Evolutionary conservation across 2,113 vertebrate genomes (phyloP).

Genomic region (Peromyscus maniculatus): DNA sequence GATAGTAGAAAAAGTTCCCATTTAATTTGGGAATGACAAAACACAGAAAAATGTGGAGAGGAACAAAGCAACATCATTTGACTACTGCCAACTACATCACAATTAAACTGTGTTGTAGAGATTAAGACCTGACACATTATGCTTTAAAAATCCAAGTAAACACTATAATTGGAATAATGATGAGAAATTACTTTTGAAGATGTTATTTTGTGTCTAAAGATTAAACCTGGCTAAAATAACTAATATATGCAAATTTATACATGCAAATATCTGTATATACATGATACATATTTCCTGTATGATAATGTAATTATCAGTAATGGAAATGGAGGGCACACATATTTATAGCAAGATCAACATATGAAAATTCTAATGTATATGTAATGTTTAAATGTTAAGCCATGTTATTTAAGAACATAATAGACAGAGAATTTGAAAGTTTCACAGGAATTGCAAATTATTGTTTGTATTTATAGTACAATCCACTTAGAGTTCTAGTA

Average conservation of each 20-base stretch:
- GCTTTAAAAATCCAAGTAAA: neutral
- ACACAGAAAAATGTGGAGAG: conserved; percentile 47
- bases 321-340: neutral
- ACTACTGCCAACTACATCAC: neutral
- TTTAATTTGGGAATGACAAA: conserved; percentile 59
- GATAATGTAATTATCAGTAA: neutral
- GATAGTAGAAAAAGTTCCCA: conserved; percentile 47
- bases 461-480: neutral
- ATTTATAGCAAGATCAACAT: neutral
- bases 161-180: neutral
- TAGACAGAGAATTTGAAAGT: neutral
- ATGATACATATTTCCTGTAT: neutral
- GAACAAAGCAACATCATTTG: neutral
- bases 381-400: neutral
- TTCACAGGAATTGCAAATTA: neutral
- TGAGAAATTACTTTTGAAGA: neutral
- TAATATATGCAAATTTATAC: neutral
- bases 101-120: conserved; percentile 1
- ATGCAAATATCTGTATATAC: neutral
- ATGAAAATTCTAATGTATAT: neutral
- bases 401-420: neutral
- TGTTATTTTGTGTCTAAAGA: neutral
- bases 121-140: conserved; percentile 10
- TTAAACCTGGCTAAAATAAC: neutral
- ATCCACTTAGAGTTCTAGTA: neutral